phyloP scores from a whole-genome alignment of 2,888 invertebrate genomes.

The Pyrochroa serraticornis region DNA sequence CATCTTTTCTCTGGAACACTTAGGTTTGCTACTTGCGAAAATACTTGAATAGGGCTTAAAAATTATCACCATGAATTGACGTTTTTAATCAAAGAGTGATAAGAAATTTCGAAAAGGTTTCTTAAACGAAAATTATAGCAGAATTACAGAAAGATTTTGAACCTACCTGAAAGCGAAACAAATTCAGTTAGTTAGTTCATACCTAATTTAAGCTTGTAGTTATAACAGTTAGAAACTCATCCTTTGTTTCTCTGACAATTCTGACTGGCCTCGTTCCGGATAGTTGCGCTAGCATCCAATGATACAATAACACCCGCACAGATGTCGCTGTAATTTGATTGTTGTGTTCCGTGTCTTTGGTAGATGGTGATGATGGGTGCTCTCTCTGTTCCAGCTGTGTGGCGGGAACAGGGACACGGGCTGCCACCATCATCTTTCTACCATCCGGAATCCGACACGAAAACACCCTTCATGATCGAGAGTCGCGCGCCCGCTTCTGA shows the following conservation, averaged over 20 bases:
- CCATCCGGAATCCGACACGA: slow-evolving; percentile 27
- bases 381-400: slow-evolving; percentile 53
- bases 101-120: not conserved
- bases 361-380: slow-evolving; percentile 46
- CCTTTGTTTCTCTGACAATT: no score
- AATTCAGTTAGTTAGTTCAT: no score
- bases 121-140: no score
- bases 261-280: no score
- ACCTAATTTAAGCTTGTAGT: no score
- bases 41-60: no score
- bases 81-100: not conserved
- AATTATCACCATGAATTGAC: no score
- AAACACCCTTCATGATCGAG: slow-evolving; percentile 18
- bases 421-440: slow-evolving; percentile 34
- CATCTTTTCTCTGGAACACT: no score
- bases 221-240: no score
- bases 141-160: no score
- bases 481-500: slow-evolving; percentile 39
- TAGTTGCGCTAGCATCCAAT: not conserved
- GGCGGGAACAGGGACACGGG: slow-evolving; percentile 47
- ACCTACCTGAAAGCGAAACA: no score
- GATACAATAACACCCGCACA: not conserved
- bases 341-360: slow-evolving; percentile 24
- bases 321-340: slow-evolving; percentile 8
- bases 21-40: no score